Evolutionary conservation across 2,797 vertebrate genomes (phyloP).

Genomic region (Gymnodraco acuticeps): DNA sequence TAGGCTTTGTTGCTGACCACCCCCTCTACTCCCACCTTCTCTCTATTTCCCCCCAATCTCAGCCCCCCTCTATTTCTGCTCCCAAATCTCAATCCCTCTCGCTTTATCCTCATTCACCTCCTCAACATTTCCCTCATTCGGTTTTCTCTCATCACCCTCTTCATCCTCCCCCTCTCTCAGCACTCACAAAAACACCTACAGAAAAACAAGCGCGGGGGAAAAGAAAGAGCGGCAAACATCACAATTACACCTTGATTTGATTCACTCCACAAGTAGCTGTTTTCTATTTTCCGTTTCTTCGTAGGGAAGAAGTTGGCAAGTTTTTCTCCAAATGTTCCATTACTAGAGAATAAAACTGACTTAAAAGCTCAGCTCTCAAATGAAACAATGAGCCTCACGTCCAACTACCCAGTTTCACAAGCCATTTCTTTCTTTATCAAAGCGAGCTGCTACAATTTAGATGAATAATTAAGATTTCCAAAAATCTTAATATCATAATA

Average conservation of each 20-base stretch:
- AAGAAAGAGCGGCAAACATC: slow-evolving; percentile 39
- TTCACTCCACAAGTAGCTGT: slow-evolving; percentile 68
- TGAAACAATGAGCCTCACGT: slow-evolving; percentile 46
- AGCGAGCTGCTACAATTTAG: slow-evolving; percentile 72
- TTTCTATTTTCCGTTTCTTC: slow-evolving; percentile 42
- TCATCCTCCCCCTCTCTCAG: not conserved
- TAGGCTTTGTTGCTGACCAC: slow-evolving; percentile 82
- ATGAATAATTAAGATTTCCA: slow-evolving; percentile 82
- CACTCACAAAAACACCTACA: slow-evolving; percentile 56
- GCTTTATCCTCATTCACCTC: slow-evolving; percentile 82
- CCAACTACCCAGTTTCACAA: slow-evolving; percentile 38
- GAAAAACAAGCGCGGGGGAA: slow-evolving; percentile 53
- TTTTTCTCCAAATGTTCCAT: slow-evolving; percentile 16
- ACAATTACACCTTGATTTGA: slow-evolving; percentile 62
- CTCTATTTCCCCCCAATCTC: slow-evolving; percentile 56
- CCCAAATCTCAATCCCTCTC: slow-evolving; percentile 74
- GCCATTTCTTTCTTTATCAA: slow-evolving; percentile 65
- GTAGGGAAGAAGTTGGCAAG: slow-evolving; percentile 6
- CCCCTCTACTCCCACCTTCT: slow-evolving; percentile 51
- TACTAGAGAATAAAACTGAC: slow-evolving; percentile 34
- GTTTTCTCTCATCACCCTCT: slow-evolving; percentile 31
- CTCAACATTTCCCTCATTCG: slow-evolving; percentile 72
- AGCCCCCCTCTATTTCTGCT: slow-evolving; percentile 64
- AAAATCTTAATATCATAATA: slow-evolving; percentile 80
- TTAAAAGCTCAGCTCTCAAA: slow-evolving; percentile 19